Evolutionary conservation across 2,888 invertebrate genomes (phyloP), one percentile per base, ranked within the genome.

Genomic region (Orthosia incerta): DNA sequence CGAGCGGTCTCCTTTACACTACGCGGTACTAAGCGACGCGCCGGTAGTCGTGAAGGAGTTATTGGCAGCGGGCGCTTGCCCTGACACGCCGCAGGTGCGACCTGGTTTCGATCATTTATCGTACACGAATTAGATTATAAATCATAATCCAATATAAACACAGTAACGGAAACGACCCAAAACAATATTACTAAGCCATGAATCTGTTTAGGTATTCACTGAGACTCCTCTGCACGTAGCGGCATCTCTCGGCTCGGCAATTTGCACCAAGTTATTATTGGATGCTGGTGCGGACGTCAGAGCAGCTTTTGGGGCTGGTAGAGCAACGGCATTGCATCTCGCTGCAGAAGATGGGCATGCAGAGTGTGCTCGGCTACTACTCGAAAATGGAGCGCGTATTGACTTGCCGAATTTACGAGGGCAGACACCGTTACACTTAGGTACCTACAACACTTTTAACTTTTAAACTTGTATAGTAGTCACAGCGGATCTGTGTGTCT

Each of bases 301-400:
- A 65, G 98, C 98, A 0, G 98, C 98, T 79, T 96, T 97, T 80
- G 98, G 98, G 0, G 90, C 96, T 2, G 97, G 97, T 31, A 97
- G 97, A 87, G 97, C 98, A 67, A 98, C 99, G 0, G 98, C 99
- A 3, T 93, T 99, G 46, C 99, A 99, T 94, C 94, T 99, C 85
- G 98, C 99, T 9, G 98, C 99, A 0, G 98, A 98, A 89, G 98
- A 99, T 86, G 98, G 98, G 11, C 98, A 98, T 89, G 97, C 97
- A 0, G 98, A 98, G 82, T 98, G 98, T 84, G 97, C 98, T 0
- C 96, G 97, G 67, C 91, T 98, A 26, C 94, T 99, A 3, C 91
- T 98, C 4, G 97, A 98, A 26, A 97, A 97, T 63, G 97, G 98
- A 1, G 98, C 99, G 1, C 97, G 97, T 64, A 97, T 98, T n/a